phyloP scores from a whole-genome alignment of 2,113 vertebrate genomes.

The Craseonycteris thonglongyai region DNA sequence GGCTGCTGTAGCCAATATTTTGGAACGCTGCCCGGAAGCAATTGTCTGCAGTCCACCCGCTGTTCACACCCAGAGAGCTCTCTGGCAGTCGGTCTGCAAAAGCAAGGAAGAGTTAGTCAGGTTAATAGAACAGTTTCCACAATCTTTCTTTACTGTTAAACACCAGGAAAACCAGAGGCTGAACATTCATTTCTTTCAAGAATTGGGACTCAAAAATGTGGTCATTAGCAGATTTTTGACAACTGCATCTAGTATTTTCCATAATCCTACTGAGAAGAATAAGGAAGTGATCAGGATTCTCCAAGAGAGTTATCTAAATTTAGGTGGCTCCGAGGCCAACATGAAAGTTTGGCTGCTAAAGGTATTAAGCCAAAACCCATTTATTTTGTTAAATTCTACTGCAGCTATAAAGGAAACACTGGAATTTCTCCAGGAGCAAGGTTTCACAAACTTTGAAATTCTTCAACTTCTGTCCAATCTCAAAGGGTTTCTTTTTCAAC shows the following conservation, averaged over 20 bases:
- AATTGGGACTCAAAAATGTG: conserved; percentile 87
- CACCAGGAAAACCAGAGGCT: conserved; percentile 83
- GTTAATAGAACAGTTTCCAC: conserved; percentile 92
- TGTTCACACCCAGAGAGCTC: conserved; percentile 80
- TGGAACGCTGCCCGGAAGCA: conserved; percentile 88
- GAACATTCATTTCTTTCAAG: conserved; percentile 89
- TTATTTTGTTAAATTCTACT: conserved; percentile 86
- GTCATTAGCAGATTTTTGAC: conserved; percentile 91
- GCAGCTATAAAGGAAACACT: conserved; percentile 83
- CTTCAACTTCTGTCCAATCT: conserved; percentile 90
- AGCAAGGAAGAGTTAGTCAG: conserved; percentile 84
- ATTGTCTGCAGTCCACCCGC: conserved; percentile 85
- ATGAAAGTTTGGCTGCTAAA: conserved; percentile 93
- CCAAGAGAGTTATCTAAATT: conserved; percentile 82
- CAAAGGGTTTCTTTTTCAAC: conserved; percentile 90
- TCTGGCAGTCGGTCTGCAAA: conserved; percentile 89
- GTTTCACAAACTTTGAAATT: conserved; percentile 85
- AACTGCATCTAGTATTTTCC: conserved; percentile 87
- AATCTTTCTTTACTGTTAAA: conserved; percentile 88
- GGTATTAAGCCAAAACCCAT: conserved; percentile 92
- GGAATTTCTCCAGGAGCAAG: conserved; percentile 82
- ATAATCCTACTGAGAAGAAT: conserved; percentile 84
- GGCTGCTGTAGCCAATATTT: conserved; percentile 79
- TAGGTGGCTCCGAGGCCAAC: conserved; percentile 88
- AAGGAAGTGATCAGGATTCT: conserved; percentile 81